Conservation (phyloP, 2,797 vertebrate genomes). For the Clarias laeviceps region DNA sequence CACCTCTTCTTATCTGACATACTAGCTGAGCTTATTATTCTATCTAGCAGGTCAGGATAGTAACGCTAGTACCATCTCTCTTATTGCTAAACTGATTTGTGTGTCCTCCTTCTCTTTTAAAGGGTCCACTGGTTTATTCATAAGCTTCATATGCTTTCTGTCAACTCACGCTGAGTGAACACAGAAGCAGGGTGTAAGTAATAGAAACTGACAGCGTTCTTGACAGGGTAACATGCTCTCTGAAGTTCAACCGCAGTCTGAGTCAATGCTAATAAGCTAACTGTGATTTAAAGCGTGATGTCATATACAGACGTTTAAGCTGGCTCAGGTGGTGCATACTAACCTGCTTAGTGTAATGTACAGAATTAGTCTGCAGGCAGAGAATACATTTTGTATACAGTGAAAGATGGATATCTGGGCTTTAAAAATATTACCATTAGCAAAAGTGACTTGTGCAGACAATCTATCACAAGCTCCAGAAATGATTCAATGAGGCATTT, state of each 20-base stretch:
- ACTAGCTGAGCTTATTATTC: slow-evolving; percentile 49
- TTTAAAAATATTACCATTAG: slow-evolving; percentile 33
- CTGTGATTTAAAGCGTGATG: slow-evolving; percentile 17
- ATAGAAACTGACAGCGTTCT: slow-evolving; percentile 72
- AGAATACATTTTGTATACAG: neutral
- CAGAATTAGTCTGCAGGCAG: neutral
- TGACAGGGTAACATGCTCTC: slow-evolving; percentile 17
- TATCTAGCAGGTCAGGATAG: slow-evolving; percentile 29
- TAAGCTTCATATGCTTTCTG: slow-evolving; percentile 77
- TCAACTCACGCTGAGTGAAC: slow-evolving; percentile 75
- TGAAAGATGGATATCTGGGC: neutral
- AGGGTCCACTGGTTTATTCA: slow-evolving; percentile 79
- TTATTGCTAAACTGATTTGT: slow-evolving; percentile 2
- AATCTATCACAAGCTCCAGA: slow-evolving; percentile 44
- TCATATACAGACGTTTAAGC: neutral
- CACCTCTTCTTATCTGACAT: slow-evolving; percentile 40
- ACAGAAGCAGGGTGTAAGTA: slow-evolving; percentile 79
- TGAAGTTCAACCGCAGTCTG: neutral
- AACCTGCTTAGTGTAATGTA: slow-evolving; percentile 5
- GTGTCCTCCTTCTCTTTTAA: slow-evolving; percentile 72
- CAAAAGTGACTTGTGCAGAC: slow-evolving; percentile 50
- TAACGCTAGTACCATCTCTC: neutral
- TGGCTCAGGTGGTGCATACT: neutral
- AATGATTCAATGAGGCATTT: slow-evolving; percentile 57
- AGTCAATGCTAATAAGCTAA: slow-evolving; percentile 27